phyloP scores from a whole-genome alignment of 1,140 invertebrate species.

The Drosophila sproati region DNA sequence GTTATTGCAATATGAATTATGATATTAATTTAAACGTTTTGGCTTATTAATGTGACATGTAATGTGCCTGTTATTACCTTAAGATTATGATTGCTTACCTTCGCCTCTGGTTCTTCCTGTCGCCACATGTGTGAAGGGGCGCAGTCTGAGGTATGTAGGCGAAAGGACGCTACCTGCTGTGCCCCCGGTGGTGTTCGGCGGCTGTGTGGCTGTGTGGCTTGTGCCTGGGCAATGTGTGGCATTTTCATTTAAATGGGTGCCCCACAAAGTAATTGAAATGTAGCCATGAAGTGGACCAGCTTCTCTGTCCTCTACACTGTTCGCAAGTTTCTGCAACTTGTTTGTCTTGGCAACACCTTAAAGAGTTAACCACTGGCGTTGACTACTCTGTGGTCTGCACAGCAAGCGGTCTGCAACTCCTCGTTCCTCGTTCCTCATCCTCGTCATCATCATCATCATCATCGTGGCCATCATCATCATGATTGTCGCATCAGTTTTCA shows the following conservation, averaged over 20 bases:
- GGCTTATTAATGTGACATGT: conserved; percentile 81
- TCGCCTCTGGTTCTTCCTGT: conserved; percentile 9
- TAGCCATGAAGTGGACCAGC: conserved; percentile 54
- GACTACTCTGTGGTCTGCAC: conserved; percentile 42
- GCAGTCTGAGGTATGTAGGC: conserved; percentile 7
- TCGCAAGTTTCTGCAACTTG: conserved; percentile 50
- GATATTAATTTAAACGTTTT: conserved; percentile 75
- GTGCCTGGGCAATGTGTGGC: conserved; percentile 74
- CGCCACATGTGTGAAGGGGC: conserved; percentile 43
- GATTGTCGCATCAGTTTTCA: conserved; percentile 45
- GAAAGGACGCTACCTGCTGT: conserved; percentile 40
- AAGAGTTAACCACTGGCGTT: conserved; percentile 65
- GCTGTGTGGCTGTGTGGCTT: conserved; percentile 50
- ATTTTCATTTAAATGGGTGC: conserved; percentile 81
- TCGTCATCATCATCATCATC: conserved; percentile 34
- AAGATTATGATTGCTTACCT: conserved; percentile 80
- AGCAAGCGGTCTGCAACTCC: conserved; percentile 71
- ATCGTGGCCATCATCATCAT: conserved; percentile 21
- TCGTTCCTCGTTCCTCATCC: conserved; percentile 36
- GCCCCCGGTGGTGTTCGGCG: conserved; percentile 10
- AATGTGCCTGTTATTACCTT: conserved; percentile 82
- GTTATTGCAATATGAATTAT: conserved; percentile 81
- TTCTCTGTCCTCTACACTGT: neutral
- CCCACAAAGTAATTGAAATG: conserved; percentile 81
- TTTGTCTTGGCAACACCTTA: conserved; percentile 80